Evolutionary conservation across 1,140 invertebrate species (phyloP).

Genomic region (Micrasema minimum): DNA sequence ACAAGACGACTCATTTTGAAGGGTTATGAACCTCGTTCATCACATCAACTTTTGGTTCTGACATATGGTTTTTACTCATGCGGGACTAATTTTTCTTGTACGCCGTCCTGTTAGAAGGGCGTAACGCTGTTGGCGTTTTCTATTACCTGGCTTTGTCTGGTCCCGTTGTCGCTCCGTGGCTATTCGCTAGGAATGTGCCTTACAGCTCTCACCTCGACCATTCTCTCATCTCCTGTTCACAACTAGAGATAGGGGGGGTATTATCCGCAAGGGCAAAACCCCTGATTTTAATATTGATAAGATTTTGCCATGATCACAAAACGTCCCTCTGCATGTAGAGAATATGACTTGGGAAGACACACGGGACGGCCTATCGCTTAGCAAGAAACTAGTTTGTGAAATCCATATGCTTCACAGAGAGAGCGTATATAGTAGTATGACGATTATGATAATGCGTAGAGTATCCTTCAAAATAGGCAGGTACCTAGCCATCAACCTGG

Average conservation of each 20-base stretch:
- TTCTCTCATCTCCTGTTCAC: conserved; percentile 17
- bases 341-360: too few species aligned
- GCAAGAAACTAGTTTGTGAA: too few species aligned
- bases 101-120: conserved; percentile 2
- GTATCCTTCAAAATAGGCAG: too few species aligned
- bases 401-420: too few species aligned
- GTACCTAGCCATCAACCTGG: too few species aligned
- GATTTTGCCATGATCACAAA: too few species aligned
- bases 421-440: too few species aligned
- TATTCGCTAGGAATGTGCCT: conserved; percentile 24
- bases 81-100: conserved; percentile 8
- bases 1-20: background rate
- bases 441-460: too few species aligned
- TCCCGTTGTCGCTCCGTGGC: background rate
- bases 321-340: too few species aligned
- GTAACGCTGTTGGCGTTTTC: conserved; percentile 20
- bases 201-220: conserved; percentile 8
- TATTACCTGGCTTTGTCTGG: conserved; percentile 5
- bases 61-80: conserved; percentile 7
- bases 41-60: conserved; percentile 18
- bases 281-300: too few species aligned
- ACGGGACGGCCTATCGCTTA: too few species aligned
- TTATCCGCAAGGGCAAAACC: too few species aligned
- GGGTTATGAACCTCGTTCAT: conserved; percentile 22
- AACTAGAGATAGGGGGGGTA: background rate